phyloP scores from a whole-genome alignment of 2,888 invertebrate genomes.

The Pheosia gnoma region DNA sequence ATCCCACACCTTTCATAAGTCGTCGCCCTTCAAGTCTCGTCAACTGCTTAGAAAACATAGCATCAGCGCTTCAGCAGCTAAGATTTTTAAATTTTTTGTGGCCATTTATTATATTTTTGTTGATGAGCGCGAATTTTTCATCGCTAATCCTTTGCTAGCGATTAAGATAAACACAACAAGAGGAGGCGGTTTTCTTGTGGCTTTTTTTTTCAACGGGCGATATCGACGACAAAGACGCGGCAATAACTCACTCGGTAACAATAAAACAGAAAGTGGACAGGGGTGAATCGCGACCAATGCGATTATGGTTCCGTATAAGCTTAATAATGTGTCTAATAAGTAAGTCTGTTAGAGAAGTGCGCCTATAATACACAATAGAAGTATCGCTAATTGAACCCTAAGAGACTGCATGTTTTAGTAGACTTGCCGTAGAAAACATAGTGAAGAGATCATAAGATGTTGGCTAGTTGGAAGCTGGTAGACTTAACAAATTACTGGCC shows the following conservation, averaged over 20 bases:
- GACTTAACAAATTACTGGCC: too few species aligned
- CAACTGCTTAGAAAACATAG: neutral
- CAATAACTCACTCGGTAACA: constrained; percentile 38
- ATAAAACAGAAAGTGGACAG: constrained; percentile 47
- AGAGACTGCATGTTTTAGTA: too few species aligned
- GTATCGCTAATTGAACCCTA: too few species aligned
- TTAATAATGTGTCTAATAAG: too few species aligned
- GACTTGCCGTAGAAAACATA: too few species aligned
- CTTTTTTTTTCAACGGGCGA: constrained; percentile 55
- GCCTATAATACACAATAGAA: too few species aligned
- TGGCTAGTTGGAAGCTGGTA: too few species aligned
- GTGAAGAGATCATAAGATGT: too few species aligned
- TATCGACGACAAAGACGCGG: constrained; percentile 54
- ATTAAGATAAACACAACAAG: constrained; percentile 52
- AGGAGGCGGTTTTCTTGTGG: constrained; percentile 34
- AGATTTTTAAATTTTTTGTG: constrained; percentile 21
- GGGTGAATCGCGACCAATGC: neutral
- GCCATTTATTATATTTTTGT: constrained; percentile 55
- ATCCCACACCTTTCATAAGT: neutral
- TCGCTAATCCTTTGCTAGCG: constrained; percentile 57
- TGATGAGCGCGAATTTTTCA: constrained; percentile 49
- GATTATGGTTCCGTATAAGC: neutral
- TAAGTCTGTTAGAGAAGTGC: too few species aligned
- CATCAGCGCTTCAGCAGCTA: neutral
- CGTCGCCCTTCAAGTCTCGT: neutral